These are phyloP conservation scores for Danio albolineatus DNA, from an alignment of 2,797 vertebrate genomes.

Conservation along the genomic window DNA sequence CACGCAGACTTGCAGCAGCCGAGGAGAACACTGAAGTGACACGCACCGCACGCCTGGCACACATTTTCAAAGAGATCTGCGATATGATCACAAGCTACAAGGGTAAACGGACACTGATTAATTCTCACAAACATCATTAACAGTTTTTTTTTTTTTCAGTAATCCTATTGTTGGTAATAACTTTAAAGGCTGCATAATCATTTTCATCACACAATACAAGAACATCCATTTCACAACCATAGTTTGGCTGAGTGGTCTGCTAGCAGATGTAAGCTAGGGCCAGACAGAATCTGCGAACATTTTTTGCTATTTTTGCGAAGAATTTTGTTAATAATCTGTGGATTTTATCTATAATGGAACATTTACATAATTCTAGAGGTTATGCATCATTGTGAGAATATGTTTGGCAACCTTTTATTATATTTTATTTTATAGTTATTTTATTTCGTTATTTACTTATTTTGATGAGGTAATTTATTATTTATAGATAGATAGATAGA, in stretches of 20 bases:
- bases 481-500: no score
- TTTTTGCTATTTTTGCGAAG: no score
- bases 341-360: no score
- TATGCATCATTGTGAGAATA: no score
- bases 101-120: constrained; percentile 76
- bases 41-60: constrained; percentile 95
- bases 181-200: neutral
- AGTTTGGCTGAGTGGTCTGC: neutral
- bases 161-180: neutral
- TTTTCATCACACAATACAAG: neutral
- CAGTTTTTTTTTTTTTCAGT: neutral
- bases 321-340: no score
- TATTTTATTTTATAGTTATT: no score
- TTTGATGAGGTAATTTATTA: no score
- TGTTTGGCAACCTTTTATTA: no score
- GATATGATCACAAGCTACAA: constrained; percentile 97
- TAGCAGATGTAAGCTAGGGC: neutral
- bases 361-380: no score
- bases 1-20: constrained; percentile 90
- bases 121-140: neutral
- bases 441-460: no score
- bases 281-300: no score
- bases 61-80: constrained; percentile 99
- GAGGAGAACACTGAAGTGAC: constrained; percentile 98
- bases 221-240: neutral